Evolutionary conservation across 2,888 invertebrate species (phyloP), one percentile per base, ranked within the genome.

Genomic region (Dicranocentrus wangi): DNA sequence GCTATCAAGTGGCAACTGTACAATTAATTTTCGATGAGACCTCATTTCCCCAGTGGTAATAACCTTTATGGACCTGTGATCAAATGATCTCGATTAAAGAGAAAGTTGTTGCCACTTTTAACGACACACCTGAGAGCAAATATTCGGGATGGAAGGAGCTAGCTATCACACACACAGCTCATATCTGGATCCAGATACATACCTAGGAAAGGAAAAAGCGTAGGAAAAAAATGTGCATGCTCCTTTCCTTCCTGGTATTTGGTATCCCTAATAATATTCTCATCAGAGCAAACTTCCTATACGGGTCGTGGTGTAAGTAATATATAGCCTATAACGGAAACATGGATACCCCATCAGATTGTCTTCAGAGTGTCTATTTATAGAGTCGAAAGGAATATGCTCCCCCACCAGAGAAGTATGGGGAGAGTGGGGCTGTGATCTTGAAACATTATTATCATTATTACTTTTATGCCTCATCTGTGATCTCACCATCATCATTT

Each of bases 11-110:
- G 73, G 73, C 27, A 65, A 65, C 65, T 53, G n/a, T 51, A 55
- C 73, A 73, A 73, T 73, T 73, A 73, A 73, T 73, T 73, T 65
- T 65, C 73, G 65, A 73, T 65, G 65, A 73, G 53, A 73, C 47
- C 55, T 65, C 63, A 42, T 73, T 32, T 65, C 25, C 72, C 63
- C 72, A 47, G 51, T 63, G 72, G 72, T 72, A 72, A 72, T 72
- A 72, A 72, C 72, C 27, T 71, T 72, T 51, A 63, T 72, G 51
- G 51, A n/a, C 51, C 23, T 65, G 32, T 65, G 73, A 73, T 73
- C 65, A 73, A 65, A 73, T 73, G 65, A 72, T 73, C 63, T 65
- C 65, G 65, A 73, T 65, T 32, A 32, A 72, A 47, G 72, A 28
- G 63, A 61, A 61, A 61, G 63, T 72, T 72, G 72, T 73, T 73